Conservation (phyloP, 2,797 vertebrate species). For the Coccyzus lansbergi region DNA sequence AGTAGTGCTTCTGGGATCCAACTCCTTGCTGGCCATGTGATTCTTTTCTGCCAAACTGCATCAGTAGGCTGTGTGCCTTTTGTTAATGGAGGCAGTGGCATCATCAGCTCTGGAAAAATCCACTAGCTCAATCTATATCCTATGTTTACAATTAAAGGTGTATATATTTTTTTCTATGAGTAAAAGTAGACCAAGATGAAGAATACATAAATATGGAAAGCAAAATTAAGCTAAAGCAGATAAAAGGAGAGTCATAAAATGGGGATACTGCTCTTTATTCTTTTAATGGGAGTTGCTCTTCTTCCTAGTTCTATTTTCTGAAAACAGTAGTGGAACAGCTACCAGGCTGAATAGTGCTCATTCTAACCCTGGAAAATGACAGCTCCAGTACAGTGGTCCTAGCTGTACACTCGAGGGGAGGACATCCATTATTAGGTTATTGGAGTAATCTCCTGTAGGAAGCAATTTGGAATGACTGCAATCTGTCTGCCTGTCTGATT, state of each 20-base stretch:
- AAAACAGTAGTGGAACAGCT: not conserved
- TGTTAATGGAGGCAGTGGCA: not conserved
- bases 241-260: not conserved
- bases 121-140: not conserved
- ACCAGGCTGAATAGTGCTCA: not conserved
- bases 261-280: not conserved
- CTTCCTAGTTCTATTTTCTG: not conserved
- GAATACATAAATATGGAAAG: not conserved
- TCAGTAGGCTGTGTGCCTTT: not conserved
- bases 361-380: not conserved
- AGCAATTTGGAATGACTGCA: slow-evolving; percentile 21
- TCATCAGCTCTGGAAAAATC: not conserved
- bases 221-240: not conserved
- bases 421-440: not conserved
- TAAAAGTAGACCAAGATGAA: not conserved
- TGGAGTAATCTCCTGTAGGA: not conserved
- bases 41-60: not conserved
- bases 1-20: not conserved
- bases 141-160: not conserved
- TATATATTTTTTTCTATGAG: not conserved
- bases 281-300: not conserved
- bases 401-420: accelerated
- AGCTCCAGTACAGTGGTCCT: not conserved
- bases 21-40: not conserved
- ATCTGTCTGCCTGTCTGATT: slow-evolving; percentile 22